Evolutionary conservation across 2,888 invertebrate species (phyloP), one percentile per base, ranked within the genome.

Genomic region (Leptinotarsa haldemani): DNA sequence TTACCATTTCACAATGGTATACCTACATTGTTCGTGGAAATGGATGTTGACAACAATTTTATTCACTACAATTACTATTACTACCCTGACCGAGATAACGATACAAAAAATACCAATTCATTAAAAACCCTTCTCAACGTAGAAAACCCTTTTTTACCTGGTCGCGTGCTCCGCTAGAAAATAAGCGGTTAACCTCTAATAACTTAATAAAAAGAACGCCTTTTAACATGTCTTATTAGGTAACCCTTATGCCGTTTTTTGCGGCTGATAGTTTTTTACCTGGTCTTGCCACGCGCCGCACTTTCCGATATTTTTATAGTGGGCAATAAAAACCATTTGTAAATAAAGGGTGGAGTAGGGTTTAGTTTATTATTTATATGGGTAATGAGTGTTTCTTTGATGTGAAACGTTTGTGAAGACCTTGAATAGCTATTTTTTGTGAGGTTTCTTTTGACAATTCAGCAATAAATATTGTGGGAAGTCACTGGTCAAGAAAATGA

Each of bases 101-200:
- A 40, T 40, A 61, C 16, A 61, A 67, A 70, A 67, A 56, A 73
- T 75, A 71, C 78, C 74, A 73, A 74, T 77, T 58, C 73, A 74
- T 69, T 66, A 71, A 58, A 67, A 68, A 56, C 53, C 56, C 68
- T 56, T 56, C 40, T 22, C 40, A 56, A 52, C 66, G 22, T 56
- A 58, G 71, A 69, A 65, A 74, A 74, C 56, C 77, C 78, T 68
- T 77, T 78, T 85, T 78, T 86, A 86, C 86, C 86, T 86, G 86
- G 84, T 85, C 86, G 85, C 86, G 86, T 86, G 86, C 83, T 80
- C 61, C 84, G 82, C 83, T 84, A 86, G 85, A 85, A 86, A 86
- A 85, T 82, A 84, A 85, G 85, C 85, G 86, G 86, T 85, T 85
- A 85, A 86, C 86, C 85, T 83, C 86, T 83, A 85, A 86, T 86